Base-by-base conservation (phyloP, 2,113 vertebrate species). In the Collichthys lucidus region DNA sequence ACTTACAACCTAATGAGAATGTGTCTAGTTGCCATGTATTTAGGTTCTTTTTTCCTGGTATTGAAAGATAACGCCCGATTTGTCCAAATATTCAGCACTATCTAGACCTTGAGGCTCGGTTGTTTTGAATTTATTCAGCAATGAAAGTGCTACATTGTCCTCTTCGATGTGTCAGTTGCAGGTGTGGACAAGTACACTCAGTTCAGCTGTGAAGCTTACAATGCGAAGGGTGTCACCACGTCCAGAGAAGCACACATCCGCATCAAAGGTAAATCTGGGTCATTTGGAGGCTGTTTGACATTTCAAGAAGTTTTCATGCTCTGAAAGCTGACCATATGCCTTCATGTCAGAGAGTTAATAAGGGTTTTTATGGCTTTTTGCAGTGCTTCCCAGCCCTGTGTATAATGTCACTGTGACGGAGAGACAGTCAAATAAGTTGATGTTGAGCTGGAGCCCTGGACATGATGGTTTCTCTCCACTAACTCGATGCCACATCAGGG, bases 181-280 rank as follows among this genome's bases (percentile, higher is more conserved):
- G 98, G 97, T 93, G 93, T 98, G 66, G 88, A 93, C 0, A 89
- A 95, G 78, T 63, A 86, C 0, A 96, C 96, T 0, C 89, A 93
- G 77, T 98, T 97, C 94, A 98, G 96, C 80, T 99, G 98, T 12
- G 98, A 98, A 86, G 98, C 98, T 29, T 89, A 95, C 90, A 99
- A 99, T 67, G 56, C 60, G 0, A 98, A 96, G 85, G 98, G 98
- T 3, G 89, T 99, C 81, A 93, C 95, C 0, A 96, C 96, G 0
- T 98, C 95, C 82, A 96, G 85, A 74, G 96, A 95, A 0, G 96
- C 95, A 50, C 94, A 94, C 26, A 79, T 99, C 92, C 96, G 97
- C 79, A 93, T 99, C 55, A 99, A 99, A 97, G 97, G 98, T 99
- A 90, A 90, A 90, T 20, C 10, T 24, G 5, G 11, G 10, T 24